phyloP scores from a whole-genome alignment of 2,113 vertebrate species.

The Ptilorrhoa leucosticta region DNA sequence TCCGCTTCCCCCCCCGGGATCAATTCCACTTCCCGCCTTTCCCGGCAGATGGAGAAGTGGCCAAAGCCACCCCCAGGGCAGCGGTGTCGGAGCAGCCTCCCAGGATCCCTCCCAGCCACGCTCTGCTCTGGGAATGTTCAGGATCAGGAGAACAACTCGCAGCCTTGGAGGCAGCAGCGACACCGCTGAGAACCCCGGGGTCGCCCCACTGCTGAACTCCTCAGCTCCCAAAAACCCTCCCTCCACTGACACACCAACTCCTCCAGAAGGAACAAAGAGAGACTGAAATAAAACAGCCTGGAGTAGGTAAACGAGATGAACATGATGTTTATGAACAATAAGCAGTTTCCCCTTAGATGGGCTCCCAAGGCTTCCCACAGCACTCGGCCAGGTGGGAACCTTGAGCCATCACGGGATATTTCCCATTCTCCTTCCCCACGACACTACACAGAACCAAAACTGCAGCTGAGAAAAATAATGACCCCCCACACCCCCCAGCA shows the following conservation, averaged over 20 bases:
- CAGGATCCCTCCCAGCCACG: background rate
- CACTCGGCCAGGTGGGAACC: rapidly evolving
- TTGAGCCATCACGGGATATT: rapidly evolving
- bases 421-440: background rate
- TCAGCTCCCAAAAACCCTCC: background rate
- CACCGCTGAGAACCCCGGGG: background rate
- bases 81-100: background rate
- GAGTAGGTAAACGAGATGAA: background rate
- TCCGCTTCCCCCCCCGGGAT: background rate
- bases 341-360: background rate
- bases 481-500: background rate
- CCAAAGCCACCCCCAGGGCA: background rate
- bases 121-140: rapidly evolving
- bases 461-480: background rate
- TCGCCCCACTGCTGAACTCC: background rate
- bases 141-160: rapidly evolving
- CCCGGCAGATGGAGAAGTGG: background rate
- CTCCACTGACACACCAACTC: background rate
- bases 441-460: background rate
- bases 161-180: rapidly evolving
- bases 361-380: background rate
- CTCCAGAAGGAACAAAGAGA: background rate
- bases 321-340: background rate
- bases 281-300: background rate
- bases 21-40: background rate